Percentiles rank a stretch among this genome's conserved stretches.
phyloP scores from a whole-genome alignment of 1,140 invertebrate species.

The Proales similis region DNA sequence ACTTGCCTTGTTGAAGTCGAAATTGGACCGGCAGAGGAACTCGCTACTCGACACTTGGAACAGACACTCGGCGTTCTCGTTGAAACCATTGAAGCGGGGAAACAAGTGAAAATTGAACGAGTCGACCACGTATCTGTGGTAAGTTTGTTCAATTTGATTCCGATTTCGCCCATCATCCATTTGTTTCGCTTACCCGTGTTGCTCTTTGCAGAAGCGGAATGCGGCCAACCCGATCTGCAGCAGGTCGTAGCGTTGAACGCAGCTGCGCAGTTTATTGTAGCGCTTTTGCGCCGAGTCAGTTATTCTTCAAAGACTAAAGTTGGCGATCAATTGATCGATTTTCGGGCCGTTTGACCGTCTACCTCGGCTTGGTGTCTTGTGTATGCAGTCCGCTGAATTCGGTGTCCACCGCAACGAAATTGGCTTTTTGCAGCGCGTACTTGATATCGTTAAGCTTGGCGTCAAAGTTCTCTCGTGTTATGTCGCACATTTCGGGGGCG shows the following conservation, averaged over 20 bases:
- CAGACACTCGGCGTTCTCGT: conserved; percentile 40
- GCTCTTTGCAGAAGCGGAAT: conserved; percentile 30
- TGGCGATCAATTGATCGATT: background rate
- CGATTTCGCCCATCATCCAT: background rate
- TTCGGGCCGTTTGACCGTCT: conserved; percentile 33
- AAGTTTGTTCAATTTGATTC: background rate
- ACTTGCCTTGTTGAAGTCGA: conserved; percentile 69
- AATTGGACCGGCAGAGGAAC: conserved; percentile 61
- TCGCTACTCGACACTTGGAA: conserved; percentile 58
- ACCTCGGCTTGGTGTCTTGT: conserved; percentile 56
- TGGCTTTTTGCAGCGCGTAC: conserved; percentile 39
- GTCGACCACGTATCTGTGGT: conserved; percentile 55
- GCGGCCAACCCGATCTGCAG: conserved; percentile 18
- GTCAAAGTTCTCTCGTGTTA: conserved; percentile 41
- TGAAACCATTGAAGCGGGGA: conserved; percentile 59
- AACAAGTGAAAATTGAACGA: conserved; percentile 64
- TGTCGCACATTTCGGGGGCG: conserved; percentile 41
- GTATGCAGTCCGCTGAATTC: conserved; percentile 62
- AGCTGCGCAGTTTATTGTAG: conserved; percentile 20
- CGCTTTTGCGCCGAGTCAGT: conserved; percentile 19
- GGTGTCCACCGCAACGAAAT: conserved; percentile 59
- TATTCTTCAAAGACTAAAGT: conserved; percentile 2
- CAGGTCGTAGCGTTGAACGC: conserved; percentile 6
- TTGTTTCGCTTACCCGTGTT: conserved; percentile 5
- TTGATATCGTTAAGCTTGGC: conserved; percentile 39